Conservation (phyloP, 1,140 invertebrate genomes). For the Heliconius congener region DNA sequence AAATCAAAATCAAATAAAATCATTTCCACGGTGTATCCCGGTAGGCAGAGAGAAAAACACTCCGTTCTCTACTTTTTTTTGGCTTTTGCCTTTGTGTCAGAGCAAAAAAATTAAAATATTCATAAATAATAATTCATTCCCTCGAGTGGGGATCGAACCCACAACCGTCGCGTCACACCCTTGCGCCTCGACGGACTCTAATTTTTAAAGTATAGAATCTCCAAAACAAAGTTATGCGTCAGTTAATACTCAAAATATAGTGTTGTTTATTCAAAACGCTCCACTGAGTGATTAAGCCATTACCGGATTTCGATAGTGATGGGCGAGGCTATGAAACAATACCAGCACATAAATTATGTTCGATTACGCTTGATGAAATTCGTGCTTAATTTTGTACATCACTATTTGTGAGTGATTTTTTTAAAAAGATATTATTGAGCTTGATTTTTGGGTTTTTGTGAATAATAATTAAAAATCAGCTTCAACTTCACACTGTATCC, state of each 20-base stretch:
- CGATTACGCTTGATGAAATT: conserved; percentile 13
- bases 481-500: too few species aligned
- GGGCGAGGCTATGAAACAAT: conserved; percentile 29
- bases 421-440: background rate
- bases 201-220: background rate
- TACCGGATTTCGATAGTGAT: conserved; percentile 21
- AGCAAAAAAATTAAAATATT: too few species aligned
- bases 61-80: too few species aligned
- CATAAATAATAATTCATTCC: too few species aligned
- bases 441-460: background rate
- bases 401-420: background rate
- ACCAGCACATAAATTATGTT: conserved; percentile 16
- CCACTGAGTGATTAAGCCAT: conserved; percentile 26
- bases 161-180: too few species aligned
- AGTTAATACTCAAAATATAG: conserved; percentile 11
- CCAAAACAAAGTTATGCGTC: background rate
- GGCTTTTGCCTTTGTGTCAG: too few species aligned
- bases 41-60: too few species aligned
- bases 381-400: background rate
- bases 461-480: too few species aligned
- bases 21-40: too few species aligned
- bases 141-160: too few species aligned
- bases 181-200: background rate
- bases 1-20: too few species aligned
- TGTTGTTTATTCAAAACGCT: conserved; percentile 28